A percentile compares a stretch with the other conserved stretches of the same genome.
phyloP scores from a whole-genome alignment of 2,113 vertebrate species.

The Leucosticte australis region DNA sequence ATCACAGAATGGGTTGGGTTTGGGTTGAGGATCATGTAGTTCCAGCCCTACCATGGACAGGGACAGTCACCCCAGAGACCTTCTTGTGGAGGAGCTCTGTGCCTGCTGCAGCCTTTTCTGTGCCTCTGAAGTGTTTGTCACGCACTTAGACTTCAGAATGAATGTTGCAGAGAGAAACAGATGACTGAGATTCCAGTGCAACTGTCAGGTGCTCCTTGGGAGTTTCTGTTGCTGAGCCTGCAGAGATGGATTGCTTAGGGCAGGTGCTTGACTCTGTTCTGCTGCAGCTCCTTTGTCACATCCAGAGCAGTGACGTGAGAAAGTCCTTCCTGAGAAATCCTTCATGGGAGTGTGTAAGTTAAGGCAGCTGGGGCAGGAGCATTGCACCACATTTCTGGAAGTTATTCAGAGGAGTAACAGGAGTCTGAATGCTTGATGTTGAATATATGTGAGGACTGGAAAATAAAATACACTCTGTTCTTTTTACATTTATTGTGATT shows the following conservation, averaged over 20 bases:
- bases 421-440: neutral
- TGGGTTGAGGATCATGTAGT: neutral
- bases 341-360: neutral
- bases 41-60: neutral
- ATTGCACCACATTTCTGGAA: neutral
- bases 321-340: neutral
- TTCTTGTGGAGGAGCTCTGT: neutral
- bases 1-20: neutral
- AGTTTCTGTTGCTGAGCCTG: neutral
- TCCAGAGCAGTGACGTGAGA: neutral
- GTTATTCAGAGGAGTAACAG: neutral
- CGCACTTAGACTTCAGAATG: neutral
- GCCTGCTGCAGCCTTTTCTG: neutral
- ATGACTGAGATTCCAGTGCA: neutral
- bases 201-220: neutral
- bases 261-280: neutral
- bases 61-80: too few relatives aligned
- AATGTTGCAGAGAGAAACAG: neutral
- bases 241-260: neutral
- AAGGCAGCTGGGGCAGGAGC: neutral
- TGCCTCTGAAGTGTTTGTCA: neutral
- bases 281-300: neutral
- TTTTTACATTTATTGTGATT: neutral
- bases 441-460: neutral
- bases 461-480: neutral